A percentile compares a stretch with the other conserved stretches of the same genome.
phyloP scores from a whole-genome alignment of 2,888 invertebrate species.

The Pristionchus fissidentatus region DNA sequence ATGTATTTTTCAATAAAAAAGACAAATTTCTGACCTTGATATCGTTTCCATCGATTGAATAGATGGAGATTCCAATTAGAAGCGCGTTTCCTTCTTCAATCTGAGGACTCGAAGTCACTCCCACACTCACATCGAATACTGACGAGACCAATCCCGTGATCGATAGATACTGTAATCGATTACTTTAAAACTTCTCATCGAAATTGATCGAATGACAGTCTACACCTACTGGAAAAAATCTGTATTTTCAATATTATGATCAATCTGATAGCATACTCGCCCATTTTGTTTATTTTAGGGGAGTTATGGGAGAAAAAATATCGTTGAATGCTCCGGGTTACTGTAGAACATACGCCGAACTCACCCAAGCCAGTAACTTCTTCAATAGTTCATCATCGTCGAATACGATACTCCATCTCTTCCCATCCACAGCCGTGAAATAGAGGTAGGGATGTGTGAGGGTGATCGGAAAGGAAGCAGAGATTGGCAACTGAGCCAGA shows the following conservation, averaged over 20 bases:
- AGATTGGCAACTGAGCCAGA: not conserved
- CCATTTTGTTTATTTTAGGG: not conserved
- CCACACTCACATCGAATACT: constrained; percentile 4
- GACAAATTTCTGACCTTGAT: constrained; percentile 7
- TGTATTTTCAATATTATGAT: not conserved
- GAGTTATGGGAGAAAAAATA: not conserved
- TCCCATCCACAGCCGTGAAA: constrained; percentile 3
- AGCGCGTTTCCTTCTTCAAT: constrained; percentile 29
- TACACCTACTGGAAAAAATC: not conserved
- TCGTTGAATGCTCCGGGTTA: not conserved
- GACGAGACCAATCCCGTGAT: not conserved
- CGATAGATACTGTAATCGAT: constrained; percentile 2
- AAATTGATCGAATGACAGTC: not conserved
- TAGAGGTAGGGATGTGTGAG: constrained; percentile 43
- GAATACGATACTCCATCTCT: constrained; percentile 40
- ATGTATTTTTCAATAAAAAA: too few relatives aligned
- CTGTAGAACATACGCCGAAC: not conserved
- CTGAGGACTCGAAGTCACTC: not conserved
- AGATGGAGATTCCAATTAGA: not conserved
- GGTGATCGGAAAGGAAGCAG: not conserved
- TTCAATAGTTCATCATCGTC: constrained; percentile 19
- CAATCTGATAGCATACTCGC: too few relatives aligned
- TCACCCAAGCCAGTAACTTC: constrained; percentile 27
- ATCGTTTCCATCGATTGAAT: not conserved
- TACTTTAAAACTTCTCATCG: not conserved